Percentiles rank a stretch among this genome's conserved stretches.
Evolutionary conservation across 2,113 vertebrate genomes (phyloP).

Genomic region (Echinops telfairi): DNA sequence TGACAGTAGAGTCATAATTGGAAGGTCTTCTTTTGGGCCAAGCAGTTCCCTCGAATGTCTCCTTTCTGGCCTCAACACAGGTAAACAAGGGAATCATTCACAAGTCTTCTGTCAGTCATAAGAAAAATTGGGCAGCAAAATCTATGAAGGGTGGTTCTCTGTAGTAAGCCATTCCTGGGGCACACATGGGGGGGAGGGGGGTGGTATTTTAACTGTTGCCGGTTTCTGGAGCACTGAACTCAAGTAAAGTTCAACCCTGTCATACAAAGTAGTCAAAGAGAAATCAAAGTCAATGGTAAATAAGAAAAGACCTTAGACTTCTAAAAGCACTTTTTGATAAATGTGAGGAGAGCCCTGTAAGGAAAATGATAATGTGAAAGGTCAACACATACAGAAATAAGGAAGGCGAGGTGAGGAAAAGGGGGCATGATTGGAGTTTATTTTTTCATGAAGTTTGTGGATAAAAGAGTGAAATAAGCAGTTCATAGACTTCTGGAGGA

Average conservation of each 20-base stretch:
- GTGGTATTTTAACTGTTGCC: background rate
- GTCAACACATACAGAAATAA: slow-evolving; percentile 10
- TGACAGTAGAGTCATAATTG: background rate
- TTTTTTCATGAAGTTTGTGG: background rate
- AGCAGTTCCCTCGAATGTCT: background rate
- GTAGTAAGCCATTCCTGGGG: background rate
- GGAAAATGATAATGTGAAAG: background rate
- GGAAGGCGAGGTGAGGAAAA: background rate
- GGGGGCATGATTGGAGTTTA: background rate
- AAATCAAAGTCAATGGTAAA: slow-evolving; percentile 11
- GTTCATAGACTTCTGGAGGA: background rate
- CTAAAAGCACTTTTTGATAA: background rate
- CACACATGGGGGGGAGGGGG: background rate
- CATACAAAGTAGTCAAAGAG: background rate
- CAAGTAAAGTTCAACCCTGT: slow-evolving; percentile 14
- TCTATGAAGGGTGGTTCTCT: background rate
- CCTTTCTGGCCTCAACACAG: background rate
- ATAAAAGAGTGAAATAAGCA: background rate
- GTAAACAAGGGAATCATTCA: background rate
- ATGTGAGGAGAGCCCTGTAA: background rate
- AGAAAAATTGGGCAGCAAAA: background rate
- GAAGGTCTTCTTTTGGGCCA: background rate
- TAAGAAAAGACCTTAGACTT: background rate
- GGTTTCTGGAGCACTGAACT: slow-evolving; percentile 10
- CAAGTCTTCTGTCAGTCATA: background rate